Percentiles rank a stretch among this genome's conserved stretches.
Evolutionary conservation across 1,140 invertebrate species (phyloP).

Genomic region (Rhopalosiphum maidis): DNA sequence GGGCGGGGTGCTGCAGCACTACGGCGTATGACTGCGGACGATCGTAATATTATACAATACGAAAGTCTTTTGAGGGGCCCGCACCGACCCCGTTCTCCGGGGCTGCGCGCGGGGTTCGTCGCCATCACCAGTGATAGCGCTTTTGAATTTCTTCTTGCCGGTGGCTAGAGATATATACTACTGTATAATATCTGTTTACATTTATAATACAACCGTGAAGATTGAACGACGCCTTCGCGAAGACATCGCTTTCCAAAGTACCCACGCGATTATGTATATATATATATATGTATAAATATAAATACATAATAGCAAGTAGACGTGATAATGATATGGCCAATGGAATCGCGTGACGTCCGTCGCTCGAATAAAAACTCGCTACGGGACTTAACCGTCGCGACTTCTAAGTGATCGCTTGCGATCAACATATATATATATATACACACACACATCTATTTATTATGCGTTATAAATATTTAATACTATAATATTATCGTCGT

Average conservation of each 20-base stretch:
- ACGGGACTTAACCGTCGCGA: not conserved
- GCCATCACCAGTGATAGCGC: too few species aligned
- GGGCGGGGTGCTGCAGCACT: too few species aligned
- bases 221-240: not conserved
- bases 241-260: not conserved
- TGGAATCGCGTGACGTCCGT: not conserved
- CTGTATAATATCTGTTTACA: too few species aligned
- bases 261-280: too few species aligned
- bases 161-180: too few species aligned
- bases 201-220: not conserved
- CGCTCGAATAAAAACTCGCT: not conserved
- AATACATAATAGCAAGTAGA: not conserved
- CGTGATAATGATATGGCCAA: not conserved
- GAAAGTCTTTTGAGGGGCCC: too few species aligned
- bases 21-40: too few species aligned
- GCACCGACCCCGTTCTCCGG: too few species aligned
- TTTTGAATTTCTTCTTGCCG: too few species aligned
- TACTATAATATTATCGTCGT: not conserved
- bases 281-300: too few species aligned
- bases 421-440: not conserved
- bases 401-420: not conserved
- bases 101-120: too few species aligned
- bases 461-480: slow-evolving; percentile 5
- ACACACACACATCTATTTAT: not conserved
- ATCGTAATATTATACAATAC: too few species aligned